phyloP scores from a whole-genome alignment of 2,888 invertebrate genomes.

The Drosophila falleni region DNA sequence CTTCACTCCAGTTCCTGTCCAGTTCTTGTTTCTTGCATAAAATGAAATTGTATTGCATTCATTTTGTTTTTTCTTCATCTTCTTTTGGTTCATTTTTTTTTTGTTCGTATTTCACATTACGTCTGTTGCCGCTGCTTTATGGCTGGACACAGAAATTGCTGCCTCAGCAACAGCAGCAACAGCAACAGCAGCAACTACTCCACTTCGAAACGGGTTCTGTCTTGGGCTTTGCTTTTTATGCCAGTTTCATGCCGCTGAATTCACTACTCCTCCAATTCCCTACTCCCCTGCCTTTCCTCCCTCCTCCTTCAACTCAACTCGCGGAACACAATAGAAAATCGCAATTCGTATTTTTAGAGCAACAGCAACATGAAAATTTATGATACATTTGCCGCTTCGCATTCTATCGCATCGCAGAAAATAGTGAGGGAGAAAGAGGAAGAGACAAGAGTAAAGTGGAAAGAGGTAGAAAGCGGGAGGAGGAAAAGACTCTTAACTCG shows the following conservation, averaged over 20 bases:
- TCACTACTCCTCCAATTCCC: conserved; percentile 26
- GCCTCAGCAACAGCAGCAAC: conserved; percentile 60
- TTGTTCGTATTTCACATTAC: conserved; percentile 4
- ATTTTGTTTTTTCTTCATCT: conserved; percentile 39
- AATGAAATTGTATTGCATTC: conserved; percentile 79
- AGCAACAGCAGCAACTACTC: conserved; percentile 41
- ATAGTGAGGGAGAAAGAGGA: not conserved
- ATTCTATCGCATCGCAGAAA: conserved; percentile 14
- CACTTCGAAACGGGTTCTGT: conserved; percentile 54
- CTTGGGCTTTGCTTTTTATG: conserved; percentile 76
- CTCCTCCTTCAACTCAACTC: not conserved
- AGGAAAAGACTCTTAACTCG: conserved; percentile 32
- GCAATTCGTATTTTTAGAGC: conserved; percentile 76
- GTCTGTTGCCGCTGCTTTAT: conserved; percentile 67
- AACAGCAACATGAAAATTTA: conserved; percentile 72
- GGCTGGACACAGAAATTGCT: conserved; percentile 75
- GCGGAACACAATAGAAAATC: conserved; percentile 73
- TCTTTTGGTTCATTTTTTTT: conserved; percentile 8
- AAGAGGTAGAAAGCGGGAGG: not conserved
- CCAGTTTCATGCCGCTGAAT: conserved; percentile 63
- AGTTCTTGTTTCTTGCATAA: conserved; percentile 76
- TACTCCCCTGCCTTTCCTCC: not conserved
- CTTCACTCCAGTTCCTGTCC: conserved; percentile 48
- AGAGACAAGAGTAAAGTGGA: not conserved
- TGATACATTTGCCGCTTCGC: conserved; percentile 69